These are phyloP conservation scores for Bombus picipes DNA, from an alignment of 1,140 invertebrate genomes.

Conservation along the genomic window DNA sequence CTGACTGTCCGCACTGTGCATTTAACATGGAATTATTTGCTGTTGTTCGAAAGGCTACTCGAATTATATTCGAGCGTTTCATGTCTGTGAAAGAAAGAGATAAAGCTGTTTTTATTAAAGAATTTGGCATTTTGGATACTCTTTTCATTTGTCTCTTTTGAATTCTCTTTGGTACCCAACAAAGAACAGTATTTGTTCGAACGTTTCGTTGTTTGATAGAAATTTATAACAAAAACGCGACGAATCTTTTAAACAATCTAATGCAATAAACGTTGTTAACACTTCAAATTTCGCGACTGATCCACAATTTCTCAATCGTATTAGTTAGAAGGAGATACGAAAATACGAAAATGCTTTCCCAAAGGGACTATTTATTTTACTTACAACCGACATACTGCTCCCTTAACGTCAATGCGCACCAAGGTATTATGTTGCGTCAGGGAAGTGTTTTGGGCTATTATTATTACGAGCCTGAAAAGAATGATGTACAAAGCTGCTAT, in stretches of 20 bases:
- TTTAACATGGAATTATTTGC: conserved; percentile 12
- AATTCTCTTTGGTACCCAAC: background rate
- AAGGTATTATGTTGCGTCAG: background rate
- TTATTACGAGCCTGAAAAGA: conserved; percentile 30
- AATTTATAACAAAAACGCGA: background rate
- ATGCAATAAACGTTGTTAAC: background rate
- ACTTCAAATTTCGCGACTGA: too few species aligned
- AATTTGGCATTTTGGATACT: background rate
- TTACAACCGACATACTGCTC: background rate
- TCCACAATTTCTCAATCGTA: background rate
- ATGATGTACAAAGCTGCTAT: conserved; percentile 22
- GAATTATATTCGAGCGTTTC: too few species aligned
- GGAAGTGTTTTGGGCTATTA: conserved; percentile 16
- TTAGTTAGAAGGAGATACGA: background rate
- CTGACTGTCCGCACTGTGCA: background rate
- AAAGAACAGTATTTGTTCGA: too few species aligned
- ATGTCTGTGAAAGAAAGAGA: too few species aligned
- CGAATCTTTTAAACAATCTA: background rate
- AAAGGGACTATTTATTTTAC: conserved; percentile 18
- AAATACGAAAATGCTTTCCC: background rate
- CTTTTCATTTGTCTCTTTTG: background rate
- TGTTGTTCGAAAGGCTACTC: background rate
- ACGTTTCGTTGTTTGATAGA: too few species aligned
- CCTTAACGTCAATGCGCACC: background rate
- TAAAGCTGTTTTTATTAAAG: too few species aligned